phyloP scores from a whole-genome alignment of 2,797 vertebrate species.

The Oophaga sylvatica region DNA sequence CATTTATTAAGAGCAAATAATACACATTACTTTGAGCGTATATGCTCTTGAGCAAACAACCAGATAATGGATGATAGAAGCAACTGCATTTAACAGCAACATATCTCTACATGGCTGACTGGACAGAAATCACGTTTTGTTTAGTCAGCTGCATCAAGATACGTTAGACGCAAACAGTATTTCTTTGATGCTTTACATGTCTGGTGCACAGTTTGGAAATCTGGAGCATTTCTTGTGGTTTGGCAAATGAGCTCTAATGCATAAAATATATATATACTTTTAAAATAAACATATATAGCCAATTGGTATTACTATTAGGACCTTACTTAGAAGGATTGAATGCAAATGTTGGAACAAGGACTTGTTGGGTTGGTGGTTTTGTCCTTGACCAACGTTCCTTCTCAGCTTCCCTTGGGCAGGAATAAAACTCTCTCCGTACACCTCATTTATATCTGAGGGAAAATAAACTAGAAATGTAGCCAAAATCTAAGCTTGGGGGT shows the following conservation, averaged over 20 bases:
- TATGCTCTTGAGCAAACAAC: neutral
- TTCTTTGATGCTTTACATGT: neutral
- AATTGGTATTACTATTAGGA: neutral
- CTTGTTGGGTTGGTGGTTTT: neutral
- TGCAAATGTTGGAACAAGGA: neutral
- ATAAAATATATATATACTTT: neutral
- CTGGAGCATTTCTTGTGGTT: neutral
- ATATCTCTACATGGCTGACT: neutral
- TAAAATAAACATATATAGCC: neutral
- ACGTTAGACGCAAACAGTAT: neutral
- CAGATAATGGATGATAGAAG: conserved; percentile 13
- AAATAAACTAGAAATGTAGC: neutral
- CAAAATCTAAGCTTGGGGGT: neutral
- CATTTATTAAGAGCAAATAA: neutral
- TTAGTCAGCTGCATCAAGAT: neutral
- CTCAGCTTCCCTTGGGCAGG: neutral
- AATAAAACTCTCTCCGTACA: neutral
- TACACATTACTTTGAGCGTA: neutral
- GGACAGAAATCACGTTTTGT: conserved; percentile 1
- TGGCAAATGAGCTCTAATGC: neutral
- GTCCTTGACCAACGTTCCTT: neutral
- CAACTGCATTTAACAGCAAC: neutral
- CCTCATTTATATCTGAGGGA: neutral
- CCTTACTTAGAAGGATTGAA: neutral
- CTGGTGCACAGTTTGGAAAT: neutral